A percentile compares a stretch with the other conserved stretches of the same genome.
Evolutionary conservation across 2,113 vertebrate species (phyloP).

Genomic region (Aix galericulata): DNA sequence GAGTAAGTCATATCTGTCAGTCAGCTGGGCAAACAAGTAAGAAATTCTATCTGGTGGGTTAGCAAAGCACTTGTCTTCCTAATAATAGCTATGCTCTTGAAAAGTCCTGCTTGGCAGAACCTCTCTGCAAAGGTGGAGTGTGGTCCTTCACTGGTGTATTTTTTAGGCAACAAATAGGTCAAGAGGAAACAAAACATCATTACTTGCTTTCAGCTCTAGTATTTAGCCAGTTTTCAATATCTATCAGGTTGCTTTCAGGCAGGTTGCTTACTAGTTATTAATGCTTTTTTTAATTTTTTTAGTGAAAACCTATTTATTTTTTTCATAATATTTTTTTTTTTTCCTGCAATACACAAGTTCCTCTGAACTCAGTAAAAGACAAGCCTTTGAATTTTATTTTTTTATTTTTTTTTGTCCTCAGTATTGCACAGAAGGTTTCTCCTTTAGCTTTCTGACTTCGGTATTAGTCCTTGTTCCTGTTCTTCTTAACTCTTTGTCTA

Average conservation of each 20-base stretch:
- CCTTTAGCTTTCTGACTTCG: neutral
- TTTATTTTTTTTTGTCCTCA: neutral
- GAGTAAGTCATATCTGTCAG: neutral
- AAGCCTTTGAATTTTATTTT: neutral
- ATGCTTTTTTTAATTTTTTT: neutral
- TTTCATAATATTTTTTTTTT: neutral
- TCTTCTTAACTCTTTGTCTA: neutral
- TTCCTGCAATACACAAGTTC: neutral
- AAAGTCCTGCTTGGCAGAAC: conserved; percentile 1
- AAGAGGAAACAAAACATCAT: neutral
- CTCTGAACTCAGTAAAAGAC: neutral
- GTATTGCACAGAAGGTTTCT: neutral
- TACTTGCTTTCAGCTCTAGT: neutral
- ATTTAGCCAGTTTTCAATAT: neutral
- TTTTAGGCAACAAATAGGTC: neutral
- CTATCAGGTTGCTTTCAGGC: neutral
- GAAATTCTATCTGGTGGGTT: conserved; percentile 9
- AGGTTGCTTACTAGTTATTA: neutral
- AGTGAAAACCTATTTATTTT: neutral
- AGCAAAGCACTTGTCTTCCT: conserved; percentile 42
- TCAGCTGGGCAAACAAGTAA: neutral
- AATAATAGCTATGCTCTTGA: conserved; percentile 26
- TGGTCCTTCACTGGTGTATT: neutral
- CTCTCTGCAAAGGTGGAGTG: neutral
- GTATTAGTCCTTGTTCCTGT: neutral